A percentile compares a stretch with the other conserved stretches of the same genome.
These are phyloP conservation scores for Apeltes quadracus DNA, from an alignment of 2,113 vertebrate genomes.

Conservation along the genomic window DNA sequence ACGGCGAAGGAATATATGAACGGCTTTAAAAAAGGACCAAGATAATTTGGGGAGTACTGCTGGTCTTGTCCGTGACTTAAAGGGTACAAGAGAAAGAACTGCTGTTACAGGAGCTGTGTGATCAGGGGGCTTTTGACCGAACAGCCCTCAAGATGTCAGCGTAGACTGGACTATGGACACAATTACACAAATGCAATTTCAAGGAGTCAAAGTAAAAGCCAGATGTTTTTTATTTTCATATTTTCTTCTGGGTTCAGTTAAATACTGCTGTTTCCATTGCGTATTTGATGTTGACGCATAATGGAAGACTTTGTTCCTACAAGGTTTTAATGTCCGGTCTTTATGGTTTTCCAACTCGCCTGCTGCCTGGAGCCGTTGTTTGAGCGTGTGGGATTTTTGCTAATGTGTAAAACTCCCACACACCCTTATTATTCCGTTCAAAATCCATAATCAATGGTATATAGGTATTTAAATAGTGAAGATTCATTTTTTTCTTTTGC, in stretches of 20 bases:
- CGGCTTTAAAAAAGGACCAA: conserved; percentile 85
- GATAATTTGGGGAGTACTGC: conserved; percentile 66
- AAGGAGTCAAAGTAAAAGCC: conserved; percentile 36
- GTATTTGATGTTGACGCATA: neutral
- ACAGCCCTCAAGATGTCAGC: conserved; percentile 17
- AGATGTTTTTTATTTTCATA: neutral
- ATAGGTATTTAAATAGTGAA: conserved; percentile 20
- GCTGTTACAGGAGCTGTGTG: conserved; percentile 2
- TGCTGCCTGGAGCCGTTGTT: conserved; percentile 39
- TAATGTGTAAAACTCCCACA: neutral
- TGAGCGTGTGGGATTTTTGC: conserved; percentile 3
- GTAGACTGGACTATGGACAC: conserved; percentile 9
- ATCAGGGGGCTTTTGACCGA: neutral
- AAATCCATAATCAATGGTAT: neutral
- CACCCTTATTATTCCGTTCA: neutral
- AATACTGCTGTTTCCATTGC: conserved; percentile 10
- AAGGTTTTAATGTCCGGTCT: conserved; percentile 19
- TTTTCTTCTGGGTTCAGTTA: conserved; percentile 23
- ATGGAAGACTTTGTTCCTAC: conserved; percentile 15
- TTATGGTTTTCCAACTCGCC: conserved; percentile 24
- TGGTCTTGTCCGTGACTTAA: neutral
- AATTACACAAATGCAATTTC: conserved; percentile 40
- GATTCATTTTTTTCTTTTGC: conserved; percentile 26
- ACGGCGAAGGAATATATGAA: conserved; percentile 86
- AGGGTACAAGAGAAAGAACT: neutral